These are phyloP conservation scores for Rousettus madagascariensis DNA, from an alignment of 2,797 vertebrate genomes.

Conservation along the genomic window DNA sequence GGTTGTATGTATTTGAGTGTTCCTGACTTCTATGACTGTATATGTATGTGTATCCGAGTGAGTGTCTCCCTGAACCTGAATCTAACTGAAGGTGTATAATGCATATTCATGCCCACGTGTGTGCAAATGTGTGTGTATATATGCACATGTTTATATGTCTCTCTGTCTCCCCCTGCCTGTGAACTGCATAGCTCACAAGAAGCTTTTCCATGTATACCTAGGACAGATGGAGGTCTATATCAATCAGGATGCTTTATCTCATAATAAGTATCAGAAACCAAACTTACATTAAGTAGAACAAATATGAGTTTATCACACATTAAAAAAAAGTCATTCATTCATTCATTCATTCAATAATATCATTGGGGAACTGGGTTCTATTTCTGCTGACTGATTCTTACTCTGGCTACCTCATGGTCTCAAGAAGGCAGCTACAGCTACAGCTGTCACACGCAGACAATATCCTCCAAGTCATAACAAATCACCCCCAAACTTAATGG, in stretches of 20 bases:
- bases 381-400: neutral
- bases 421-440: neutral
- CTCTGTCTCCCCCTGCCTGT: neutral
- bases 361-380: neutral
- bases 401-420: neutral
- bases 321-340: neutral
- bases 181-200: neutral
- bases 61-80: neutral
- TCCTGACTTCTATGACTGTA: neutral
- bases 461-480: neutral
- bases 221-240: neutral
- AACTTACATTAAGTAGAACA: neutral
- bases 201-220: neutral
- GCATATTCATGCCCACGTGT: accelerated
- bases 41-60: neutral
- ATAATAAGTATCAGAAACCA: neutral
- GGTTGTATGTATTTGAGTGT: neutral
- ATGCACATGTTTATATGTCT: neutral
- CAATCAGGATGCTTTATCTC: neutral
- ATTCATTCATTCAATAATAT: neutral
- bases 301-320: neutral
- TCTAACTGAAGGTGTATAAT: neutral
- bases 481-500: neutral
- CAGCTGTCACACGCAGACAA: neutral
- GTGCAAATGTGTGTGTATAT: neutral